These are phyloP conservation scores for Sipha flava DNA, from an alignment of 1,140 invertebrate genomes.

Conservation along the genomic window DNA sequence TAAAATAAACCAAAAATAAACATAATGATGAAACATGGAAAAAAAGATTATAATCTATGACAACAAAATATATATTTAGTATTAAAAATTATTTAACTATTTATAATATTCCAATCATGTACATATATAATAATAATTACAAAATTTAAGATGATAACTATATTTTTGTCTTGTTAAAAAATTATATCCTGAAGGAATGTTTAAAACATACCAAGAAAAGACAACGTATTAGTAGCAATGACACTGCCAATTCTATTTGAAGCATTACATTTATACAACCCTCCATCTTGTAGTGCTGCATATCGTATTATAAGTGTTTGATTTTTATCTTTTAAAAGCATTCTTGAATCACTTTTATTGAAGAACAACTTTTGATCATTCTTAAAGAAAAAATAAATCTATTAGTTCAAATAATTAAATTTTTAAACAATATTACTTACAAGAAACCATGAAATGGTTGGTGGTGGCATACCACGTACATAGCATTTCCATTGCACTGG, in stretches of 20 bases:
- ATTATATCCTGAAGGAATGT: too few species aligned
- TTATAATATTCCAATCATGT: too few species aligned
- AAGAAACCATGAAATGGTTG: conserved; percentile 47
- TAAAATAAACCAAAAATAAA: neutral
- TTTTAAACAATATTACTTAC: conserved; percentile 35
- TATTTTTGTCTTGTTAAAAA: too few species aligned
- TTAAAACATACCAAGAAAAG: conserved; percentile 26
- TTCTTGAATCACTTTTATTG: conserved; percentile 39
- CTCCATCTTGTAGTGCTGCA: conserved; percentile 43
- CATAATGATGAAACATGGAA: neutral
- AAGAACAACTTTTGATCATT: conserved; percentile 38
- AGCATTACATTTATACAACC: conserved; percentile 44
- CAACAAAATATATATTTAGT: too few species aligned
- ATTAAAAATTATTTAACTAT: too few species aligned
- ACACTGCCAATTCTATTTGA: conserved; percentile 42
- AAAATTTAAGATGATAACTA: too few species aligned
- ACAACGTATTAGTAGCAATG: conserved; percentile 33
- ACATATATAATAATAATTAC: too few species aligned
- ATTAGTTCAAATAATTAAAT: neutral
- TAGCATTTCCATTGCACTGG: conserved; percentile 43
- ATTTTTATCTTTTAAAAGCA: conserved; percentile 37
- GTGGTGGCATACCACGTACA: conserved; percentile 44
- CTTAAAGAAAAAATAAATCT: conserved; percentile 25
- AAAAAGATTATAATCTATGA: too few species aligned
- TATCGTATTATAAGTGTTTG: conserved; percentile 45